A percentile compares a stretch with the other conserved stretches of the same genome.
phyloP scores from a whole-genome alignment of 2,113 vertebrate species.

The Ceratotherium simum region DNA sequence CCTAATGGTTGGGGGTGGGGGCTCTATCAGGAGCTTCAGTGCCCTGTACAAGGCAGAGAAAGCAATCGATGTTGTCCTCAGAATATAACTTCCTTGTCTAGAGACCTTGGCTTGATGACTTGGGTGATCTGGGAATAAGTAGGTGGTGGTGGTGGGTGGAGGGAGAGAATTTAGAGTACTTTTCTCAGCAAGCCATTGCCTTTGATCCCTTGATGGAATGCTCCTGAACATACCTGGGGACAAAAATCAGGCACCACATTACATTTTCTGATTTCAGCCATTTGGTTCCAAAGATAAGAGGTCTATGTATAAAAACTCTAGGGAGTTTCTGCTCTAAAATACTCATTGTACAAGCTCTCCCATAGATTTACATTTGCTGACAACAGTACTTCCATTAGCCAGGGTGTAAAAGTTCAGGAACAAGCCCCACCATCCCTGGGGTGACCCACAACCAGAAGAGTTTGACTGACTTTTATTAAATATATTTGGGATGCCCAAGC shows the following conservation, averaged over 20 bases:
- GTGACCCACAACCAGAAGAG: not conserved
- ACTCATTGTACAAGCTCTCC: not conserved
- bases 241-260: not conserved
- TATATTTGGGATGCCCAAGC: not conserved
- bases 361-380: constrained; percentile 46
- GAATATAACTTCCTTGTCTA: constrained; percentile 53
- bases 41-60: constrained; percentile 31
- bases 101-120: not conserved
- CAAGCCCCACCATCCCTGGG: not conserved
- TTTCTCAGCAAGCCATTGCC: constrained; percentile 51
- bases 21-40: not conserved
- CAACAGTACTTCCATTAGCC: not conserved
- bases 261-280: constrained; percentile 36
- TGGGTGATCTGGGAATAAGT: constrained; percentile 18
- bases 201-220: constrained; percentile 42
- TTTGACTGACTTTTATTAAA: constrained; percentile 43
- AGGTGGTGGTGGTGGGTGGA: not conserved
- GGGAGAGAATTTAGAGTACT: constrained; percentile 25
- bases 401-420: not conserved
- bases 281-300: constrained; percentile 27
- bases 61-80: not conserved
- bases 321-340: constrained; percentile 31
- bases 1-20: not conserved
- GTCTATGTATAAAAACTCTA: not conserved
- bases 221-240: not conserved